phyloP scores from a whole-genome alignment of 2,113 vertebrate species.

The Petrocephalus zakoni region DNA sequence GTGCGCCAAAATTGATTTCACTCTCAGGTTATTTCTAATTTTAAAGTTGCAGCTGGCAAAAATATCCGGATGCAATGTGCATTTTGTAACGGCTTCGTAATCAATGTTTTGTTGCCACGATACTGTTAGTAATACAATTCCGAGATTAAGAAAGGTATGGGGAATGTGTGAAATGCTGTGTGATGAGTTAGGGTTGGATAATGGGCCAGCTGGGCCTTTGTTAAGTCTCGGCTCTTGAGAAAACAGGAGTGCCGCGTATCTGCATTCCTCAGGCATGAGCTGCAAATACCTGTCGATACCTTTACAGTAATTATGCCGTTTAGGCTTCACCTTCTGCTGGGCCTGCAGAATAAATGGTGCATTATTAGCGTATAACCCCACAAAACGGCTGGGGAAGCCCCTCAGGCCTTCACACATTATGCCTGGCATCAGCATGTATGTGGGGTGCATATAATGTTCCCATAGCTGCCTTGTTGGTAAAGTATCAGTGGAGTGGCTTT shows the following conservation, averaged over 20 bases:
- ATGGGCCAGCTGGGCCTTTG: background rate
- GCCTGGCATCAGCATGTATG: background rate
- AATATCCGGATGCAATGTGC: background rate
- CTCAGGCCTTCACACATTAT: background rate
- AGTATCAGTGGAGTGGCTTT: background rate
- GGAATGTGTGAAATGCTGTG: slow-evolving; percentile 38
- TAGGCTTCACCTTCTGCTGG: background rate
- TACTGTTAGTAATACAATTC: background rate
- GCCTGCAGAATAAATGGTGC: background rate
- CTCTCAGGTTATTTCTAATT: background rate
- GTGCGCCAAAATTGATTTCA: background rate
- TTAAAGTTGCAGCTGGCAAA: background rate
- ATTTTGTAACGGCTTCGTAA: background rate
- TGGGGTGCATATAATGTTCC: background rate
- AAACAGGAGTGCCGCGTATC: background rate
- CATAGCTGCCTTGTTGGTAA: background rate
- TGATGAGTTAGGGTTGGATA: background rate
- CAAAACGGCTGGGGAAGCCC: background rate
- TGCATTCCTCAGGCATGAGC: background rate
- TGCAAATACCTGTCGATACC: background rate
- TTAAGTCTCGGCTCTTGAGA: background rate
- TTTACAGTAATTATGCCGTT: background rate
- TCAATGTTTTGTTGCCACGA: background rate
- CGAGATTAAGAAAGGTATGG: background rate
- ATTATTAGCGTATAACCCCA: background rate